Evolutionary conservation across 2,797 vertebrate species (phyloP).

Genomic region (Amniataba percoides): DNA sequence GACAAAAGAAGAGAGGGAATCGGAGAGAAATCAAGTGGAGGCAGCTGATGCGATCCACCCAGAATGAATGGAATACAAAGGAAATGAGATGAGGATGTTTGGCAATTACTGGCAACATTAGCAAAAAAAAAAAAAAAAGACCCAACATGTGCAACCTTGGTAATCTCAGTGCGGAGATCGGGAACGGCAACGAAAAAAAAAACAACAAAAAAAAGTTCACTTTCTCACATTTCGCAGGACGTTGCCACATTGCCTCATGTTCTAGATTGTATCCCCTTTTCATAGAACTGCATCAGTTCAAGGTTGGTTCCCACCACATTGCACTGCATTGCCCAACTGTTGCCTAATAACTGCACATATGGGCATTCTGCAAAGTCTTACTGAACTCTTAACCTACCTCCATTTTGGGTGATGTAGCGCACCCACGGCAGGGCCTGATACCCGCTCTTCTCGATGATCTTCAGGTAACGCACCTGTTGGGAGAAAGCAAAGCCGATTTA

Average conservation of each 20-base stretch:
- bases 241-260: constrained; percentile 78
- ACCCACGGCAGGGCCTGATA: constrained; percentile 97
- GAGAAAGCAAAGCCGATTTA: neutral
- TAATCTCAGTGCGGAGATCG: constrained; percentile 52
- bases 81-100: constrained; percentile 84
- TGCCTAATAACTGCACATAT: constrained; percentile 81
- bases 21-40: constrained; percentile 64
- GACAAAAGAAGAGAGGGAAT: constrained; percentile 73
- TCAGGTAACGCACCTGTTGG: constrained; percentile 93
- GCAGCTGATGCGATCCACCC: constrained; percentile 79
- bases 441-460: constrained; percentile 98
- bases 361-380: constrained; percentile 50
- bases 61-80: constrained; percentile 74
- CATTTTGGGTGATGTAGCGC: constrained; percentile 96
- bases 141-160: constrained; percentile 76
- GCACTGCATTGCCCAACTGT: constrained; percentile 82
- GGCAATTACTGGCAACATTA: constrained; percentile 81
- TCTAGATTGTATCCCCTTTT: constrained; percentile 79
- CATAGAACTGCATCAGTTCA: constrained; percentile 69
- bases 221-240: constrained; percentile 80
- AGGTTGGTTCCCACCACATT: constrained; percentile 76
- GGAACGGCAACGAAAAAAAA: constrained; percentile 48
- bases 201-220: constrained; percentile 67
- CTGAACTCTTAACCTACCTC: constrained; percentile 86
- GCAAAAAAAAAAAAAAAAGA: constrained; percentile 57